Percentiles rank a stretch among this genome's conserved stretches.
These are phyloP conservation scores for Rhopilema esculentum DNA, from an alignment of 30 jellyfish, hydroid and myxozoan genomes.

Conservation along the genomic window DNA sequence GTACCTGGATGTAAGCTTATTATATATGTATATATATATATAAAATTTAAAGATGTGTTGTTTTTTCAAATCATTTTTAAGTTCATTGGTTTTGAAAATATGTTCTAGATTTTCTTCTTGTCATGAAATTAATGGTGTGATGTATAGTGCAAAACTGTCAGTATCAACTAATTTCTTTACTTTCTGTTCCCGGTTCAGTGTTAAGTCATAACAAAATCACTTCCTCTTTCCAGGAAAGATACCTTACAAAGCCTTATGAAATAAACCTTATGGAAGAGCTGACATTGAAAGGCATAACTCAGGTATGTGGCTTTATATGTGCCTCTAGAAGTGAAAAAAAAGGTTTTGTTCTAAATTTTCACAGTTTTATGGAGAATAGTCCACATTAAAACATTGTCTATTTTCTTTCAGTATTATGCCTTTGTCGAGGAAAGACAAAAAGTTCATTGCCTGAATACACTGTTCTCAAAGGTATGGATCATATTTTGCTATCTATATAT, in stretches of 20 bases:
- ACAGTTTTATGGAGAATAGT: no score
- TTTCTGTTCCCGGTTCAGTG: no score
- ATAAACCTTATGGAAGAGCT: slow-evolving; percentile 92
- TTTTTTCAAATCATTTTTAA: no score
- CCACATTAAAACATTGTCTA: no score
- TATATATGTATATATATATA: no score
- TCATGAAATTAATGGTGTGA: neutral
- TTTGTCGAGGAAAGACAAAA: slow-evolving; percentile 93
- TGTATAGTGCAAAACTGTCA: no score
- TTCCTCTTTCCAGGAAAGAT: slow-evolving; percentile 67
- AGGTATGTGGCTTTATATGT: slow-evolving; percentile 40
- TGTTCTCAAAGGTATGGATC: slow-evolving; percentile 83
- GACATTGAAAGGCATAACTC: slow-evolving; percentile 95
- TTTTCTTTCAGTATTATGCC: slow-evolving; percentile 85
- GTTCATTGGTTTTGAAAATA: no score
- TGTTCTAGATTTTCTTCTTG: neutral
- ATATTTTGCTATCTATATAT: neutral
- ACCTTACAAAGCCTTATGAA: slow-evolving; percentile 89
- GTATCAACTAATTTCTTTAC: no score
- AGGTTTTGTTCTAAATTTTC: neutral
- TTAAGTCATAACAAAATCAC: no score
- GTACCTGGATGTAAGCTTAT: no score
- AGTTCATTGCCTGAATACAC: slow-evolving; percentile 92
- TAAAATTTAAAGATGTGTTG: no score
- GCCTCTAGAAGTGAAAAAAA: no score